Conservation (phyloP, 2,113 vertebrate genomes). For the Antigone vipio region DNA sequence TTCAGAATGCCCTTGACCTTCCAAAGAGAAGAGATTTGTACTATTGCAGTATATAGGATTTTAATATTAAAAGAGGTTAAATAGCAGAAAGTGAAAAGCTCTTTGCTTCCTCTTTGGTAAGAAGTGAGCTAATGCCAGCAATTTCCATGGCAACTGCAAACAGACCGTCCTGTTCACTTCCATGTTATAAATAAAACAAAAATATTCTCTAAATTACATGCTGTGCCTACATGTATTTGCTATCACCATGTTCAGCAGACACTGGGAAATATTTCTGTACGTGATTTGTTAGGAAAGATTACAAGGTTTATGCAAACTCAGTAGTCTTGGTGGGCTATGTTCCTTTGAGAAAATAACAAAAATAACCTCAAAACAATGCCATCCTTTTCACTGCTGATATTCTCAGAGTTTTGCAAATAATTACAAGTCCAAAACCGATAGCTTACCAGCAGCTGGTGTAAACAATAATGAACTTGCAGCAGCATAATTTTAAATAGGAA, state of each 20-base stretch:
- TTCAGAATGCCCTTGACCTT: constrained; percentile 58
- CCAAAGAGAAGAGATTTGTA: constrained; percentile 20
- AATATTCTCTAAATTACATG: constrained; percentile 62
- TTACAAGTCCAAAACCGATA: not conserved
- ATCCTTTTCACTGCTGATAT: not conserved
- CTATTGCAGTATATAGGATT: not conserved
- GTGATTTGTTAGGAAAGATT: constrained; percentile 44
- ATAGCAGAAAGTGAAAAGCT: constrained; percentile 54
- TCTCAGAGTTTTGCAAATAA: not conserved
- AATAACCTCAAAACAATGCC: constrained; percentile 7
- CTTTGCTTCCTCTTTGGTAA: constrained; percentile 39
- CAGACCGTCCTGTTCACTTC: constrained; percentile 59
- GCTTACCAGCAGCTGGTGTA: not conserved
- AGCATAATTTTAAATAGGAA: not conserved
- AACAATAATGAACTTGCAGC: not conserved
- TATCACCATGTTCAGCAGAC: constrained; percentile 52
- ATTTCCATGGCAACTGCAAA: constrained; percentile 70
- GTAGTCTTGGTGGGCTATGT: not conserved
- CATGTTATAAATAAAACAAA: constrained; percentile 67
- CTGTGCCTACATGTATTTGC: constrained; percentile 61
- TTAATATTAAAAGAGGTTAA: constrained; percentile 66
- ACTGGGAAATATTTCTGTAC: constrained; percentile 15
- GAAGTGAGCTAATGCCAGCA: constrained; percentile 53
- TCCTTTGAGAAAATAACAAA: constrained; percentile 46
- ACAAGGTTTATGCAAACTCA: constrained; percentile 35